These are phyloP conservation scores for Axinella damicornis DNA, from an alignment of 37 sponge, comb jelly and placozoan genomes.

Conservation along the genomic window DNA sequence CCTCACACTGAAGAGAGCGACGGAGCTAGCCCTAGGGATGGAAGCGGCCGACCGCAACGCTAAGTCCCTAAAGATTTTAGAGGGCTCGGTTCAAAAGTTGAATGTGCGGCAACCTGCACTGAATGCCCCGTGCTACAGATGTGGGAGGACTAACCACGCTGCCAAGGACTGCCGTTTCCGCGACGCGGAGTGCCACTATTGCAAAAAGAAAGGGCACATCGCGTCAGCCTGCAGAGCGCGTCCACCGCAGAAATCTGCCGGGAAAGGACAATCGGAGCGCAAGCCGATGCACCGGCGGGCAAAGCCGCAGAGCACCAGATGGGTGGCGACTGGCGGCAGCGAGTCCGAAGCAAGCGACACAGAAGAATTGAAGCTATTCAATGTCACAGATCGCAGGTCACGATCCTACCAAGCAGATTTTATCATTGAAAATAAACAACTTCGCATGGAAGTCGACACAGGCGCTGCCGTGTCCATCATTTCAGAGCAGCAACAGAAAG, in stretches of 20 bases:
- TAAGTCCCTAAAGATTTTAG: not conserved
- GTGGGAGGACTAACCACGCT: not conserved
- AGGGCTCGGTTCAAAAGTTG: not conserved
- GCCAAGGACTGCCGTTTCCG: not conserved
- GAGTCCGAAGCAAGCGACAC: too few relatives aligned
- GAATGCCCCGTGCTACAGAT: not conserved
- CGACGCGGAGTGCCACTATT: not conserved
- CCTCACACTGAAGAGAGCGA: not conserved
- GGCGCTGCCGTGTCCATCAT: constrained; percentile 12
- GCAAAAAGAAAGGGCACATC: not conserved
- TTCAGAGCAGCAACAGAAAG: not conserved
- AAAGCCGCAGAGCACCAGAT: not conserved
- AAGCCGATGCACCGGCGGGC: not conserved
- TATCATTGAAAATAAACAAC: too few relatives aligned
- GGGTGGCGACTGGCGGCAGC: not conserved
- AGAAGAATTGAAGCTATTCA: not conserved
- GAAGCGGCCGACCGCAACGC: not conserved
- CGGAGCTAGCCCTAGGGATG: constrained; percentile 13
- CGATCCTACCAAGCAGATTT: too few relatives aligned
- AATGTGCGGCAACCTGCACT: not conserved
- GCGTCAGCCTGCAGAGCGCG: not conserved
- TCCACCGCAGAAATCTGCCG: not conserved
- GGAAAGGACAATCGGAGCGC: not conserved
- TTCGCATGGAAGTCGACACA: constrained; percentile 19
- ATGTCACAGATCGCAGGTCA: not conserved